A percentile compares a stretch with the other conserved stretches of the same genome.
Conservation (phyloP, 2,113 vertebrate genomes). For the Orthonyx spaldingii region DNA sequence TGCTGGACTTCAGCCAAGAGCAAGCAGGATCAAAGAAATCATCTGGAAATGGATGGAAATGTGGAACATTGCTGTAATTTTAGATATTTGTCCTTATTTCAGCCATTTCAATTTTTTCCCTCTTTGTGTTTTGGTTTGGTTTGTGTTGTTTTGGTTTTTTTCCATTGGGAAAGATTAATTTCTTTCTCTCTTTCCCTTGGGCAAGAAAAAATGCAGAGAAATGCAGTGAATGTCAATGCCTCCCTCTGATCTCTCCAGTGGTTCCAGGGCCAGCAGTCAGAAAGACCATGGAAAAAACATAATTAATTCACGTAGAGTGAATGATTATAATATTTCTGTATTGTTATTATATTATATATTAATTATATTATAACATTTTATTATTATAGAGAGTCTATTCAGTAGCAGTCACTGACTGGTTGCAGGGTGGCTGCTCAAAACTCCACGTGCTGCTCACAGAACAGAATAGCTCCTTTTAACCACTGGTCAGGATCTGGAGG, state of each 20-base stretch:
- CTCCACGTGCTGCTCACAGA: background rate
- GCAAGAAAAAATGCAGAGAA: background rate
- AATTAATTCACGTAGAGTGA: background rate
- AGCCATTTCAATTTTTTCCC: fast-evolving
- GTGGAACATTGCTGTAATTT: background rate
- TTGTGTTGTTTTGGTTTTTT: background rate
- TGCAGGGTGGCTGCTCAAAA: background rate
- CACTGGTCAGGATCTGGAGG: background rate
- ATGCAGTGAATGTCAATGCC: background rate
- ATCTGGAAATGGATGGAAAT: background rate
- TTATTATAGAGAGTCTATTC: background rate
- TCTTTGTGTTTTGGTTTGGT: background rate
- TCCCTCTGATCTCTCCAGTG: background rate
- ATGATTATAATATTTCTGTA: too few species aligned
- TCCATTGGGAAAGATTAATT: background rate
- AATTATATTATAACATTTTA: too few species aligned
- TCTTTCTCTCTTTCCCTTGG: background rate
- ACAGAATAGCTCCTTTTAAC: background rate
- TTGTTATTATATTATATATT: too few species aligned
- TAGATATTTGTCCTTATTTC: background rate
- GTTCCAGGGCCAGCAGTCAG: background rate
- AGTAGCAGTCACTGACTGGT: background rate
- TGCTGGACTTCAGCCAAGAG: background rate
- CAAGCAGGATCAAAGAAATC: background rate
- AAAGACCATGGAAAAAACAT: background rate